phyloP scores from a whole-genome alignment of 2,888 invertebrate genomes.

The Coecobrya sp. region DNA sequence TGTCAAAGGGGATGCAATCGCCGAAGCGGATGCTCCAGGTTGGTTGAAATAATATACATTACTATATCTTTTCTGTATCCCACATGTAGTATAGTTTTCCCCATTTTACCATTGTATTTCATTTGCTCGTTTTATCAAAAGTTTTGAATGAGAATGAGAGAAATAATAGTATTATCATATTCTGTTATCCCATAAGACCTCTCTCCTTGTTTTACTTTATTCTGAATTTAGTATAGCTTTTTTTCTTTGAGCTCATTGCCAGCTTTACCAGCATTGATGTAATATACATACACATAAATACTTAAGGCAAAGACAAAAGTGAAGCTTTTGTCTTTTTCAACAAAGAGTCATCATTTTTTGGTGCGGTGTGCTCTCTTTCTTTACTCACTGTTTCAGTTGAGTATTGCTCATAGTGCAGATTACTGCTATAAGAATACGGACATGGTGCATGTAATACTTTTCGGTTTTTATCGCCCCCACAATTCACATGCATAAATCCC shows the following conservation, averaged over 20 bases:
- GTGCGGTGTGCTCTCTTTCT: not conserved
- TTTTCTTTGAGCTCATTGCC: constrained; percentile 15
- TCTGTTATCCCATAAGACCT: not conserved
- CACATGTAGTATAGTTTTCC: constrained; percentile 19
- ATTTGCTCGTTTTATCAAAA: constrained; percentile 56
- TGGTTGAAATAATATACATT: constrained; percentile 63
- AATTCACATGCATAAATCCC: constrained; percentile 79
- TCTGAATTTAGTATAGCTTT: constrained; percentile 1
- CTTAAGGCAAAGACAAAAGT: not conserved
- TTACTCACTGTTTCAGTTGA: constrained; percentile 2
- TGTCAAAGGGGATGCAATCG: constrained; percentile 84
- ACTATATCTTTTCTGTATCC: not conserved
- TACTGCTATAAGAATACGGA: not conserved
- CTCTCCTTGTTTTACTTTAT: not conserved
- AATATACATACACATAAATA: not conserved
- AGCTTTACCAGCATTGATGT: not conserved
- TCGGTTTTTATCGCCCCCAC: constrained; percentile 75
- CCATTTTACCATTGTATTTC: constrained; percentile 63
- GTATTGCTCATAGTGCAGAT: constrained; percentile 4
- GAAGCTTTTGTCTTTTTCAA: constrained; percentile 66
- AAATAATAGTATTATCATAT: constrained; percentile 41
- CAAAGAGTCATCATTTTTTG: constrained; percentile 25
- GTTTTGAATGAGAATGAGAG: constrained; percentile 19
- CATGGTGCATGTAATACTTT: constrained; percentile 25
- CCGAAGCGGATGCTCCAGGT: constrained; percentile 86